These are phyloP conservation scores for Galerucella pusilla DNA, from an alignment of 2,888 invertebrate species.

Conservation along the genomic window DNA sequence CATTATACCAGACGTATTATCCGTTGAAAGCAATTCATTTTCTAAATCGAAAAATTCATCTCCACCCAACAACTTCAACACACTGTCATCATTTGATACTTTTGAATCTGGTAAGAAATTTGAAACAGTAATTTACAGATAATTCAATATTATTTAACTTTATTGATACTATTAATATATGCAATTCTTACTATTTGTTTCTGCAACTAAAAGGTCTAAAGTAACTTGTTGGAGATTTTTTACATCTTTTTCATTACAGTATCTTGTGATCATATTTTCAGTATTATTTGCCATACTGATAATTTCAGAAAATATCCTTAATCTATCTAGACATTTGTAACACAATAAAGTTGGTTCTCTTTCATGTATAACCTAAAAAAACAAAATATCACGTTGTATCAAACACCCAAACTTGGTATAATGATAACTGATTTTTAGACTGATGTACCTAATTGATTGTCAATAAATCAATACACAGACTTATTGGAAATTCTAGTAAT, in stretches of 20 bases:
- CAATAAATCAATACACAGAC: too few relatives aligned
- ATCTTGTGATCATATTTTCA: constrained; percentile 29
- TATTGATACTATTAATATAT: not conserved
- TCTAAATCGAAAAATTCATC: constrained; percentile 28
- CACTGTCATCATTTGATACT: constrained; percentile 18
- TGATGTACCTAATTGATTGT: too few relatives aligned
- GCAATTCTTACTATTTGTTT: constrained; percentile 21
- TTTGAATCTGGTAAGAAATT: not conserved
- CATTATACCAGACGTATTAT: constrained; percentile 3
- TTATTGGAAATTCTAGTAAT: too few relatives aligned
- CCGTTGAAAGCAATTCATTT: constrained; percentile 18
- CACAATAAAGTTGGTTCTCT: constrained; percentile 32
- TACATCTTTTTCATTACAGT: constrained; percentile 24
- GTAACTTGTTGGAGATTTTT: constrained; percentile 15
- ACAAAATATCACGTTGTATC: not conserved
- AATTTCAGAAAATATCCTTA: constrained; percentile 33
- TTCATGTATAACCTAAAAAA: constrained; percentile 30
- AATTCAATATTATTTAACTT: too few relatives aligned
- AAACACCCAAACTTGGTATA: not conserved
- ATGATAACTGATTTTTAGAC: too few relatives aligned
- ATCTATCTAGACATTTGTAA: constrained; percentile 34
- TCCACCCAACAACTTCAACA: constrained; percentile 25
- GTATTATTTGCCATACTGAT: constrained; percentile 24
- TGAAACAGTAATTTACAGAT: not conserved
- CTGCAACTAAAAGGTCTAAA: constrained; percentile 19